Conservation (phyloP, 2,797 vertebrate species). For the Mus caroli region DNA sequence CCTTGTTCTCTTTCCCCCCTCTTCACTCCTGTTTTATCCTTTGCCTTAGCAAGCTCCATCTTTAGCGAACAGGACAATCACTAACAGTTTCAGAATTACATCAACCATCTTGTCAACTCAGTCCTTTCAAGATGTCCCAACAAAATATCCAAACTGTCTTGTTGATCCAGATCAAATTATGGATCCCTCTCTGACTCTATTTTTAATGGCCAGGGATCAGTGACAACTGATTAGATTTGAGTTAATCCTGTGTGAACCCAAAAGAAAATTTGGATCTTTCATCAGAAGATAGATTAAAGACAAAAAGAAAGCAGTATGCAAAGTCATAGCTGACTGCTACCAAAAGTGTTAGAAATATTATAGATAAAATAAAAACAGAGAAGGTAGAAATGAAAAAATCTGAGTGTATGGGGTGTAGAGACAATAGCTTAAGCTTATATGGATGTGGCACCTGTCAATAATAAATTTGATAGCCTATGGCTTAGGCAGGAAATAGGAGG, state of each 20-base stretch:
- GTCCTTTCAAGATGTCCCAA: neutral
- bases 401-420: neutral
- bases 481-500: neutral
- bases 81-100: neutral
- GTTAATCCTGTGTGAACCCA: neutral
- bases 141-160: neutral
- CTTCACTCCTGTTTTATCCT: neutral
- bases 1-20: accelerated
- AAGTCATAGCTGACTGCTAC: neutral
- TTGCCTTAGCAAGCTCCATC: neutral
- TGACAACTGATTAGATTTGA: neutral
- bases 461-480: neutral
- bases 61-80: neutral
- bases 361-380: neutral
- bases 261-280: constrained; percentile 5
- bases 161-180: neutral
- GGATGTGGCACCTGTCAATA: neutral
- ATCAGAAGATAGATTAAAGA: neutral
- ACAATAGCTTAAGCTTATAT: neutral
- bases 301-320: neutral
- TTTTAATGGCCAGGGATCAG: neutral
- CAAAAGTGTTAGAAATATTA: neutral
- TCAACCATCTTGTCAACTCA: neutral
- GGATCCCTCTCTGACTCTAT: neutral
- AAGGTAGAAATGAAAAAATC: neutral